Percentiles rank a stretch among this genome's conserved stretches.
Evolutionary conservation across 2,797 vertebrate species (phyloP).

Genomic region (Notolabrus celidotus): DNA sequence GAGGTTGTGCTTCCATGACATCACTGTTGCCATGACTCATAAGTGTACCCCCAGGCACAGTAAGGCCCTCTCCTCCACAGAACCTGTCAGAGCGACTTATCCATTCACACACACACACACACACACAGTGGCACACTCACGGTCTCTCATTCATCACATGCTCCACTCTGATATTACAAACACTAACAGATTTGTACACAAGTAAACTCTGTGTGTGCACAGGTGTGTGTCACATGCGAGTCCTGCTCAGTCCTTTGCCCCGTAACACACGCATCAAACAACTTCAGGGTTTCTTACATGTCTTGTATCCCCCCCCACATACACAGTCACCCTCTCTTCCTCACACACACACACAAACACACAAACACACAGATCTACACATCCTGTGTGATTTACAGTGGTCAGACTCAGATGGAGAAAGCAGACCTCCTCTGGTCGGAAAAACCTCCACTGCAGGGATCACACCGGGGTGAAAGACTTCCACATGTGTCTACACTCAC

Average conservation of each 20-base stretch:
- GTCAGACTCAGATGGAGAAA: slow-evolving; percentile 73
- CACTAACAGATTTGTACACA: slow-evolving; percentile 24
- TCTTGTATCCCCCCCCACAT: background rate
- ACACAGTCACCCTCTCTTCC: slow-evolving; percentile 9
- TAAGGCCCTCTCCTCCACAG: slow-evolving; percentile 55
- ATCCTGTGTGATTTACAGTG: slow-evolving; percentile 69
- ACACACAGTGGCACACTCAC: slow-evolving; percentile 14
- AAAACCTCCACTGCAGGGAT: slow-evolving; percentile 66
- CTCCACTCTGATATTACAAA: slow-evolving; percentile 18
- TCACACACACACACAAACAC: slow-evolving; percentile 27
- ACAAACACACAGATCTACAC: slow-evolving; percentile 26
- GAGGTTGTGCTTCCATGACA: slow-evolving; percentile 83
- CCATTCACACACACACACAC: slow-evolving; percentile 19
- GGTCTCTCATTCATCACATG: slow-evolving; percentile 49
- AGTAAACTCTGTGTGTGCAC: background rate
- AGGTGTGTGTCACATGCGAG: slow-evolving; percentile 2
- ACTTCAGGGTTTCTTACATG: slow-evolving; percentile 9
- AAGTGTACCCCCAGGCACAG: slow-evolving; percentile 68
- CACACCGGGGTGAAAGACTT: slow-evolving; percentile 58
- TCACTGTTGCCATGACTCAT: slow-evolving; percentile 84
- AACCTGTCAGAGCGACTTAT: slow-evolving; percentile 50
- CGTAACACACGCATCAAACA: slow-evolving; percentile 20
- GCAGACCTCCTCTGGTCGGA: slow-evolving; percentile 68
- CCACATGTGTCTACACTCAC: slow-evolving; percentile 39
- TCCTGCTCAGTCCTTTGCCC: background rate